Evolutionary conservation across 2,797 vertebrate species (phyloP).

Genomic region (Cyclura pinguis): DNA sequence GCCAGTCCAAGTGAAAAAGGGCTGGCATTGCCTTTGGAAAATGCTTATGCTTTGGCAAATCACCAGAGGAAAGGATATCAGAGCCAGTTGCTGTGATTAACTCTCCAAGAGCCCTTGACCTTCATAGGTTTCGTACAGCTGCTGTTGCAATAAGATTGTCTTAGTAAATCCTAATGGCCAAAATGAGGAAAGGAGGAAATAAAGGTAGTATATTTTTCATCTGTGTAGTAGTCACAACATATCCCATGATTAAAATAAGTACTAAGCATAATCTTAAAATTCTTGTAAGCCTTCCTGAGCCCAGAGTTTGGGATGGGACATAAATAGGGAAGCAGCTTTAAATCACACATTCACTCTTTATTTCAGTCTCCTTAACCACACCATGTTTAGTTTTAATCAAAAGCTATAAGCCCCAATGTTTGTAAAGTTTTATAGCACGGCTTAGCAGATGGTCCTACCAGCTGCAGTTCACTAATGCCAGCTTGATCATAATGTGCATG

Average conservation of each 20-base stretch:
- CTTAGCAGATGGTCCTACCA: neutral
- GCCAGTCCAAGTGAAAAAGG: neutral
- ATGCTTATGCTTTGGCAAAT: conserved; percentile 17
- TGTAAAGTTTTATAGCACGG: neutral
- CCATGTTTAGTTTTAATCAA: neutral
- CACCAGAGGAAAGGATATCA: neutral
- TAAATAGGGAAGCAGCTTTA: neutral
- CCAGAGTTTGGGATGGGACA: neutral
- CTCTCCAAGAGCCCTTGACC: neutral
- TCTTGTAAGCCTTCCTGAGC: neutral
- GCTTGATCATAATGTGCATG: neutral
- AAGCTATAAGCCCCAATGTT: neutral
- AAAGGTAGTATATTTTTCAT: neutral
- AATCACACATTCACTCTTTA: neutral
- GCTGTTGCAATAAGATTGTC: conserved; percentile 16
- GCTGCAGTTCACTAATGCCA: neutral
- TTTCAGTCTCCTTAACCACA: neutral
- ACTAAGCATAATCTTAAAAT: neutral
- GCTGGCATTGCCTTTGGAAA: conserved; percentile 10
- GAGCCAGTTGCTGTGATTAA: neutral
- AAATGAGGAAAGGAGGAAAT: neutral
- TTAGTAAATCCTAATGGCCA: conserved; percentile 5
- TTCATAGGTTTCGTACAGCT: neutral
- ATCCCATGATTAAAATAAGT: neutral
- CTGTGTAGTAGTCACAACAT: neutral